A percentile compares a stretch with the other conserved stretches of the same genome.
These are phyloP conservation scores for Leptestheria dahalacensis DNA, from an alignment of 1,140 invertebrate genomes.

Conservation along the genomic window DNA sequence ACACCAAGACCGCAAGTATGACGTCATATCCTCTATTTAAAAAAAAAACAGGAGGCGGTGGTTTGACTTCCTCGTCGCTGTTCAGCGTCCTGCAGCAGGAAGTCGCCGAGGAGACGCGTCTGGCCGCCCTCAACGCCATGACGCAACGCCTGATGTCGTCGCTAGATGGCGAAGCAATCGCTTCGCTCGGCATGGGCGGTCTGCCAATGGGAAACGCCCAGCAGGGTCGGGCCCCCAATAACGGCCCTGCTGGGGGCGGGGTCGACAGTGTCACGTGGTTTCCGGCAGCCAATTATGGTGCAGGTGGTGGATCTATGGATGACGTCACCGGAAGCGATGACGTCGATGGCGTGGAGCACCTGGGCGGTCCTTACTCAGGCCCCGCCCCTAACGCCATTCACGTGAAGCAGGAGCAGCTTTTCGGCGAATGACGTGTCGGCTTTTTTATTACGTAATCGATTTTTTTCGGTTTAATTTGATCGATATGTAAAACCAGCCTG, in stretches of 20 bases:
- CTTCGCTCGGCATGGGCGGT: constrained; percentile 12
- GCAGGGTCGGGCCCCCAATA: not conserved
- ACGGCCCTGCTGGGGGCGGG: not conserved
- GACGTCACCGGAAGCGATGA: constrained; percentile 1
- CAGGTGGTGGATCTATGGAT: not conserved
- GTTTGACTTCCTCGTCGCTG: constrained; percentile 4
- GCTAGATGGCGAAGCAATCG: constrained; percentile 4
- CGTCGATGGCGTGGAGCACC: constrained; percentile 8
- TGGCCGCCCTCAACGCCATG: constrained; percentile 15
- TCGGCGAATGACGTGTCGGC: constrained; percentile 10
- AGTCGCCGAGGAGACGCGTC: constrained; percentile 10
- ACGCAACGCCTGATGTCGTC: constrained; percentile 11
- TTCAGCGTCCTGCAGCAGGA: constrained; percentile 10
- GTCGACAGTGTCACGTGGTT: not conserved
- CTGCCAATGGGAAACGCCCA: not conserved
- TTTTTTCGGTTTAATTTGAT: too few relatives aligned
- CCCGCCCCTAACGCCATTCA: constrained; percentile 7
- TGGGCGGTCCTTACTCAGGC: not conserved
- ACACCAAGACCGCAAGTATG: too few relatives aligned
- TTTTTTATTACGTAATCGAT: not conserved
- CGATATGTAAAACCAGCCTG: too few relatives aligned
- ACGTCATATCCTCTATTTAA: too few relatives aligned
- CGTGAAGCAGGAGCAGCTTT: constrained; percentile 14
- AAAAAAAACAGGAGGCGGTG: not conserved
- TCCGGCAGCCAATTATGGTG: constrained; percentile 1